Evolutionary conservation across 2,113 vertebrate species (phyloP).

Genomic region (Uria aalge): DNA sequence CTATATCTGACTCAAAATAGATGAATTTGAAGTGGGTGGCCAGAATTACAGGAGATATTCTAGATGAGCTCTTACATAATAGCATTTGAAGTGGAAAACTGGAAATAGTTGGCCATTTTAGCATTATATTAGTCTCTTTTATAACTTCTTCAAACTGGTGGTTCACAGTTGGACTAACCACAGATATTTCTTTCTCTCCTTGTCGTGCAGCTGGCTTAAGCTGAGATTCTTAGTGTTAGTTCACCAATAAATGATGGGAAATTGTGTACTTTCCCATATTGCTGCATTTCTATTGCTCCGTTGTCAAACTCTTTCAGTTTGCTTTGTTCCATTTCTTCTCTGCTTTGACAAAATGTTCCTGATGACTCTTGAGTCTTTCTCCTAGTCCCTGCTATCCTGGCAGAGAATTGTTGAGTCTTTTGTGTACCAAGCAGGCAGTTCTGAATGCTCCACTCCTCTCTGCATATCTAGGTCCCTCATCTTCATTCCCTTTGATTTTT

Average conservation of each 20-base stretch:
- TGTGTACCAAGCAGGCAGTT: not conserved
- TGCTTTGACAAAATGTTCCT: not conserved
- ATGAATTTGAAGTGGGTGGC: not conserved
- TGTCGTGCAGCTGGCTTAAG: not conserved
- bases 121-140: not conserved
- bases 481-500: not conserved
- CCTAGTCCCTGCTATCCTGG: not conserved
- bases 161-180: not conserved
- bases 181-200: not conserved
- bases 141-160: not conserved
- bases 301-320: not conserved
- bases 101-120: not conserved
- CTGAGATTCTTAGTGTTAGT: not conserved
- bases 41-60: not conserved
- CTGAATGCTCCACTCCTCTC: not conserved
- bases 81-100: not conserved
- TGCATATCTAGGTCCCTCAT: not conserved
- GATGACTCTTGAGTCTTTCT: not conserved
- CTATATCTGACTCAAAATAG: not conserved
- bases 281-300: not conserved
- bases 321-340: not conserved
- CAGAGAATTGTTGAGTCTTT: not conserved
- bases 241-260: not conserved
- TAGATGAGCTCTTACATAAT: not conserved
- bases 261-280: not conserved